A percentile compares a stretch with the other conserved stretches of the same genome.
Conservation (phyloP, 2,888 invertebrate genomes). For the Zygaena filipendulae region DNA sequence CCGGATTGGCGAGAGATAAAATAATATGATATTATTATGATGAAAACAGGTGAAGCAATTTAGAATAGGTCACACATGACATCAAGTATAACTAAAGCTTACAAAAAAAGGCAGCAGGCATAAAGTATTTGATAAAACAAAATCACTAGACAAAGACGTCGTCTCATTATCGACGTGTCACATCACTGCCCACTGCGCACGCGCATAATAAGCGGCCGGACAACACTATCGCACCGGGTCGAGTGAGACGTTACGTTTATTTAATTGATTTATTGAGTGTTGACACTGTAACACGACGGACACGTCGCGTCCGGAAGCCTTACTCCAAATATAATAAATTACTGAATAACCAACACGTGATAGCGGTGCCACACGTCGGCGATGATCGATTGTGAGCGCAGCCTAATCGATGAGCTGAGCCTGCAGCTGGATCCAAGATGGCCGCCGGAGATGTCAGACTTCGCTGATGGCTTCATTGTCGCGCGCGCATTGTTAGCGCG, state of each 20-base stretch:
- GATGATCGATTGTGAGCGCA: conserved; percentile 37
- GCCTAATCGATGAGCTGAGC: conserved; percentile 31
- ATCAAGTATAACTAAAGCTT: no score
- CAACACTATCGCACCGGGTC: conserved; percentile 23
- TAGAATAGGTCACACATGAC: no score
- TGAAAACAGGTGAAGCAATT: no score
- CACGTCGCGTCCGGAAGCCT: conserved; percentile 43
- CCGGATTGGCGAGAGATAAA: no score
- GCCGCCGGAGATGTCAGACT: conserved; percentile 24
- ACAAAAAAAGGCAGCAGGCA: no score
- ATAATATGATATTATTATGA: no score
- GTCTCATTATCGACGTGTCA: not conserved
- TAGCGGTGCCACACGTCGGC: conserved; percentile 28
- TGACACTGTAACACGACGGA: conserved; percentile 43
- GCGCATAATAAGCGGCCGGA: conserved; percentile 15
- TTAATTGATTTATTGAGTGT: conserved; percentile 63
- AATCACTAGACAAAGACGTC: no score
- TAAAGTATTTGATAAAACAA: no score
- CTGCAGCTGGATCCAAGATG: conserved; percentile 38
- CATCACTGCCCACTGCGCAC: conserved; percentile 3
- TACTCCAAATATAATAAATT: conserved; percentile 55
- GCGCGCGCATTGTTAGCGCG: conserved; percentile 23
- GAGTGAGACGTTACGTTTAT: conserved; percentile 39
- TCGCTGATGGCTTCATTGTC: conserved; percentile 36
- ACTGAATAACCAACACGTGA: conserved; percentile 31